Base-by-base conservation (phyloP, 1,140 invertebrate genomes). In the Musca domestica region DNA sequence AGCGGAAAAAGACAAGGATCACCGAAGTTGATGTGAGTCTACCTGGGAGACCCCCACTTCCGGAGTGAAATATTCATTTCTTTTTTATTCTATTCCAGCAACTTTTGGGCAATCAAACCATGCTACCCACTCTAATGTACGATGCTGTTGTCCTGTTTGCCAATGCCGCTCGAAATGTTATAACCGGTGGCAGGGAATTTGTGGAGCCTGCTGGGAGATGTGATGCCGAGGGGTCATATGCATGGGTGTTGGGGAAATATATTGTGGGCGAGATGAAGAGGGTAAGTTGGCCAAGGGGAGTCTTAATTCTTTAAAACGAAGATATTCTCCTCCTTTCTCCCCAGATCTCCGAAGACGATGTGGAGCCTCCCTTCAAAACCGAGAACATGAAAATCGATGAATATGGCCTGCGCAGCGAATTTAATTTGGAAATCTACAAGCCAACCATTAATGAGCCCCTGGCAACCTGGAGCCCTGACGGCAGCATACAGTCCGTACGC, bases 371-470 rank as follows among this genome's bases (percentile, higher is more conserved):
- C 23, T 77, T 80, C 3, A 80, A 77, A 64, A 80, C 78, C 0
- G 78, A 80, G 48, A 78, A 86, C 46, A 88, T 96, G 52, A 83
- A 84, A 47, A 90, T 96, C 67, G 87, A 93, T 71, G 85, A 89
- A 58, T 68, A 81, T 80, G 93, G 92, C 3, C 85, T 89, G 73
- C 83, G 93, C 30, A 85, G 83, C 17, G 85, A 89, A 61, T 94
- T 93, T 73, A 87, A 88, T 41, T 81, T 95, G 25, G 89, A 93
- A 75, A 88, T 96, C 65, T 87, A 95, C 48, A 80, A 80, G 47
- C 78, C 78, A 0, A 80, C 78, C 0, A 73, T 77, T 0, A 77
- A 78, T 71, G 75, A 78, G 54, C 73, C 76, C 1, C n/a, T 80
- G 23, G 74, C 76, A 65, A 41, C 80, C 1, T 80, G 78, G 78